These are phyloP conservation scores for Mobula hypostoma DNA, from an alignment of 2,113 vertebrate genomes.

Conservation along the genomic window DNA sequence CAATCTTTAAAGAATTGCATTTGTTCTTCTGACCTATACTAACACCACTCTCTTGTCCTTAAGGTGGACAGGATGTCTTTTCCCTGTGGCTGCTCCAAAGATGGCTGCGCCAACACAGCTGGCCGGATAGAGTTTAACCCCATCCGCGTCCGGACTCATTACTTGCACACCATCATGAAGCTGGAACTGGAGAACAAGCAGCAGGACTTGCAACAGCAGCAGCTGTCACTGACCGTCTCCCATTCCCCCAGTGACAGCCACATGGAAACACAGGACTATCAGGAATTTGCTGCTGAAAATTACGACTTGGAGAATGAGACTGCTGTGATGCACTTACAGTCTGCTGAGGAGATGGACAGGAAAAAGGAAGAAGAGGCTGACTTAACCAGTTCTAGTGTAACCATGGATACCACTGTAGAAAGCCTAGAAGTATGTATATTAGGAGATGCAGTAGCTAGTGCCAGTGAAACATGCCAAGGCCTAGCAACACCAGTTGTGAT, in stretches of 20 bases:
- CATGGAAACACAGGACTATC: conserved; percentile 66
- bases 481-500: conserved; percentile 64
- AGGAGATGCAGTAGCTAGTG: conserved; percentile 57
- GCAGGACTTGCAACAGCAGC: conserved; percentile 43
- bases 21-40: background rate
- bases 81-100: conserved; percentile 89
- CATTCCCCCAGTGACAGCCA: conserved; percentile 43
- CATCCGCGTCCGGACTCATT: conserved; percentile 88
- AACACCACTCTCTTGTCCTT: background rate
- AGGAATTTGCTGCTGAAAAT: conserved; percentile 67
- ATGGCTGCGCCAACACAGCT: conserved; percentile 81
- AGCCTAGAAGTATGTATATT: conserved; percentile 70
- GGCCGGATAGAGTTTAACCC: conserved; percentile 95
- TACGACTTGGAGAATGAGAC: conserved; percentile 75
- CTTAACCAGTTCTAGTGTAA: conserved; percentile 51
- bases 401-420: conserved; percentile 55
- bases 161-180: conserved; percentile 97
- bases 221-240: background rate
- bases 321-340: conserved; percentile 87
- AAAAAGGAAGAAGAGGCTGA: conserved; percentile 71
- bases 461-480: conserved; percentile 51
- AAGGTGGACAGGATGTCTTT: conserved; percentile 97
- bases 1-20: background rate
- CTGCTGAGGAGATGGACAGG: conserved; percentile 84
- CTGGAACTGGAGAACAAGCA: conserved; percentile 74